Conservation (phyloP, 2,797 vertebrate species). For the Benthosema pterotum region DNA sequence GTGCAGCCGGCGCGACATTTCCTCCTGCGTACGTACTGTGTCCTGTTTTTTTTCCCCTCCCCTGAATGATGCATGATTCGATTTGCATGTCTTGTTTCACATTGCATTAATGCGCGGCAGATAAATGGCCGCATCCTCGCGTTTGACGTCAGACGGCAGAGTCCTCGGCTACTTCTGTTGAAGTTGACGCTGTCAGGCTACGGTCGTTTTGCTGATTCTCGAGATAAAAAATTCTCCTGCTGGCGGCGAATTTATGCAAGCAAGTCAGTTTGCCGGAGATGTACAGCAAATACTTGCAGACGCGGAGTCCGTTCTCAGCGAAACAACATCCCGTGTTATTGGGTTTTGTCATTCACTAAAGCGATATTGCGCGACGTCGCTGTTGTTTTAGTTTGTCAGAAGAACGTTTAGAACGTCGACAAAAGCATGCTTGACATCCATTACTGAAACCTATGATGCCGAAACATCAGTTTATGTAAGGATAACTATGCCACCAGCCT, state of each 20-base stretch:
- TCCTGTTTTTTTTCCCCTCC: slow-evolving; percentile 25
- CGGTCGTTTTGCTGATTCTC: slow-evolving; percentile 10
- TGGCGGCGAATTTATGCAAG: neutral
- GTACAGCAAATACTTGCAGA: neutral
- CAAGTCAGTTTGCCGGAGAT: neutral
- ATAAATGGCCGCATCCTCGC: neutral
- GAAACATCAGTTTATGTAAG: too few relatives aligned
- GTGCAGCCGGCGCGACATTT: slow-evolving; percentile 39
- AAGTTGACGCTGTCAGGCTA: slow-evolving; percentile 13
- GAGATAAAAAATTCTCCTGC: slow-evolving; percentile 1
- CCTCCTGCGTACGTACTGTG: too few relatives aligned
- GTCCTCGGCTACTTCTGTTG: slow-evolving; percentile 5
- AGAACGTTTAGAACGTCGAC: too few relatives aligned
- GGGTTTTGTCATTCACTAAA: neutral
- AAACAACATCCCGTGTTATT: neutral
- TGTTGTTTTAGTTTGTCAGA: too few relatives aligned
- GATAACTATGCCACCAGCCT: too few relatives aligned
- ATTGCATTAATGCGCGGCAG: slow-evolving; percentile 6
- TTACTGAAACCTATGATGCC: too few relatives aligned
- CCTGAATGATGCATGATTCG: slow-evolving; percentile 24
- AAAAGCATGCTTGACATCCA: too few relatives aligned
- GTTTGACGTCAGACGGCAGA: slow-evolving; percentile 24
- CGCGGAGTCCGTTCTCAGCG: neutral
- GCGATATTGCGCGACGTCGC: neutral
- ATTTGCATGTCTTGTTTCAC: slow-evolving; percentile 49